A percentile compares a stretch with the other conserved stretches of the same genome.
Evolutionary conservation across 2,888 invertebrate genomes (phyloP).

Genomic region (Didymodactylos carnosus): DNA sequence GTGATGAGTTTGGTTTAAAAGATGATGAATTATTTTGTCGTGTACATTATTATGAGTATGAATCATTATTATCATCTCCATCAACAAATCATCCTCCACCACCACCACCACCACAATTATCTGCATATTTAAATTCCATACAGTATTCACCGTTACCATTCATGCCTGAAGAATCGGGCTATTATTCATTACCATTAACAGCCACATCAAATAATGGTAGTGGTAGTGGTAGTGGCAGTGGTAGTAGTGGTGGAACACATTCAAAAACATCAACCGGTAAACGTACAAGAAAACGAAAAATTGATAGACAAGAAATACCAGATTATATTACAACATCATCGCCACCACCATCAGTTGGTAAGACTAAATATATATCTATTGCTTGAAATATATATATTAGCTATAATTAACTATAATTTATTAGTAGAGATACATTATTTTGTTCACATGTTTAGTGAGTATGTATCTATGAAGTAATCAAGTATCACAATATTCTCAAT

Average conservation of each 20-base stretch:
- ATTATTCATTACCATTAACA: neutral
- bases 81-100: neutral
- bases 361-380: neutral
- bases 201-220: conserved; percentile 4
- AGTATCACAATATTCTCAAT: too few species aligned
- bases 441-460: too few species aligned
- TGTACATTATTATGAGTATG: conserved; percentile 47
- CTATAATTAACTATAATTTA: too few species aligned
- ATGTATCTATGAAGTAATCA: too few species aligned
- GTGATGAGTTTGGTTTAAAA: conserved; percentile 72
- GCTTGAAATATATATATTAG: too few species aligned
- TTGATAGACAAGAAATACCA: neutral
- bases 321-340: neutral
- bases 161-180: neutral
- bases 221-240: too few species aligned
- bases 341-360: neutral
- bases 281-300: neutral
- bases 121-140: neutral
- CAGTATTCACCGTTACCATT: too few species aligned
- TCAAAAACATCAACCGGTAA: neutral
- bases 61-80: neutral
- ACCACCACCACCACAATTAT: neutral
- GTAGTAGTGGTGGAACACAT: neutral
- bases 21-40: conserved; percentile 66
- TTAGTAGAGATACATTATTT: too few species aligned